Percentiles rank a stretch among this genome's conserved stretches.
These are phyloP conservation scores for Herpetotheres cachinnans DNA, from an alignment of 2,113 vertebrate species.

Conservation along the genomic window DNA sequence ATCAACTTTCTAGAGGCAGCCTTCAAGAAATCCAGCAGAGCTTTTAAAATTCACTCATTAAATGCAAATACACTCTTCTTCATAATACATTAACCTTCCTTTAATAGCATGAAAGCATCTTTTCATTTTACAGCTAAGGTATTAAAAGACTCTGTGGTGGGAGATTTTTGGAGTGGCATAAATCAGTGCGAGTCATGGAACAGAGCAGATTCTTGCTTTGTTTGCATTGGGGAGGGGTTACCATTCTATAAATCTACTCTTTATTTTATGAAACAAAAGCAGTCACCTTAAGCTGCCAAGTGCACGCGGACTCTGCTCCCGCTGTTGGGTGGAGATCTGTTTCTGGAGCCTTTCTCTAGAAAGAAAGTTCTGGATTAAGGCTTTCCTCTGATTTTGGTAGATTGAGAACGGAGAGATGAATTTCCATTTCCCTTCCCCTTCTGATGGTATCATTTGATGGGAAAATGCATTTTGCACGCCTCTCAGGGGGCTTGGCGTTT, in stretches of 20 bases:
- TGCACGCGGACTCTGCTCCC: neutral
- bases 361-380: neutral
- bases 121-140: neutral
- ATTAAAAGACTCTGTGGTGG: neutral
- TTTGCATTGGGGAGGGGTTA: neutral
- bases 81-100: slow-evolving; percentile 9
- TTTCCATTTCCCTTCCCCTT: neutral
- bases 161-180: neutral
- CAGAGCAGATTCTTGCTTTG: neutral
- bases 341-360: neutral
- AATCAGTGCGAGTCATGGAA: neutral
- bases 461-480: neutral
- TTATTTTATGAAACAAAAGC: neutral
- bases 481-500: neutral
- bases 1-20: neutral
- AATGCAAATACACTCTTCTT: slow-evolving; percentile 2
- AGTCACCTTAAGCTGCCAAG: neutral
- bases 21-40: neutral
- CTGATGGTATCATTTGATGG: neutral
- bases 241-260: neutral
- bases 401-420: neutral
- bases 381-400: neutral
- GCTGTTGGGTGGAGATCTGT: neutral
- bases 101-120: neutral
- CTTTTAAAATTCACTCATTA: neutral